phyloP scores from a whole-genome alignment of 2,888 invertebrate species.

The Cheilosia impressa region DNA sequence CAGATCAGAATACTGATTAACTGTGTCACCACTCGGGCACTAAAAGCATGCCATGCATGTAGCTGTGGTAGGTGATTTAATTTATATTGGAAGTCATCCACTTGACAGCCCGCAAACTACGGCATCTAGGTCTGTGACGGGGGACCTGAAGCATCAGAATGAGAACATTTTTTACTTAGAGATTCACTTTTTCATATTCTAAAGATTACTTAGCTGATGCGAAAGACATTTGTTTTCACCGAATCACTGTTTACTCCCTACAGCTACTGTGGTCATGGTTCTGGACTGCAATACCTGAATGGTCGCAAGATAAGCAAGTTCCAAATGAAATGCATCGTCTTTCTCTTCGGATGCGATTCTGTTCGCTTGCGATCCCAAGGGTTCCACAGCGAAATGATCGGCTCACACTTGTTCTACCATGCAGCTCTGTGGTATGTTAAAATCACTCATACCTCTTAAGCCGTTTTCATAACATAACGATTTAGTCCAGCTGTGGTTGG shows the following conservation, averaged over 20 bases:
- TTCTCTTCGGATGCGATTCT: slow-evolving; percentile 88
- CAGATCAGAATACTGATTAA: neutral
- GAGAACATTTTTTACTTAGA: too few species aligned
- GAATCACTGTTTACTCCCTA: slow-evolving; percentile 35
- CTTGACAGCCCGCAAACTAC: too few species aligned
- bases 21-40: too few species aligned
- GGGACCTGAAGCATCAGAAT: too few species aligned
- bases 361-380: slow-evolving; percentile 83
- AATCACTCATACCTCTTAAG: neutral
- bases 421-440: slow-evolving; percentile 80
- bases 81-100: too few species aligned
- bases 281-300: slow-evolving; percentile 86
- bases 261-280: slow-evolving; percentile 89
- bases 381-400: slow-evolving; percentile 84
- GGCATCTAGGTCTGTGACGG: too few species aligned
- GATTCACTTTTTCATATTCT: too few species aligned
- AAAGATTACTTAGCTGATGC: neutral
- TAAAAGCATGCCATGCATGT: too few species aligned
- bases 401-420: slow-evolving; percentile 84
- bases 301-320: slow-evolving; percentile 85
- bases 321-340: slow-evolving; percentile 85
- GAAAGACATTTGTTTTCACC: neutral
- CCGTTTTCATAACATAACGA: slow-evolving; percentile 9
- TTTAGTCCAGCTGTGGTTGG: slow-evolving; percentile 85
- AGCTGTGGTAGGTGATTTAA: too few species aligned